Conservation (phyloP, 2,797 vertebrate genomes). For the Esox masquinongy region DNA sequence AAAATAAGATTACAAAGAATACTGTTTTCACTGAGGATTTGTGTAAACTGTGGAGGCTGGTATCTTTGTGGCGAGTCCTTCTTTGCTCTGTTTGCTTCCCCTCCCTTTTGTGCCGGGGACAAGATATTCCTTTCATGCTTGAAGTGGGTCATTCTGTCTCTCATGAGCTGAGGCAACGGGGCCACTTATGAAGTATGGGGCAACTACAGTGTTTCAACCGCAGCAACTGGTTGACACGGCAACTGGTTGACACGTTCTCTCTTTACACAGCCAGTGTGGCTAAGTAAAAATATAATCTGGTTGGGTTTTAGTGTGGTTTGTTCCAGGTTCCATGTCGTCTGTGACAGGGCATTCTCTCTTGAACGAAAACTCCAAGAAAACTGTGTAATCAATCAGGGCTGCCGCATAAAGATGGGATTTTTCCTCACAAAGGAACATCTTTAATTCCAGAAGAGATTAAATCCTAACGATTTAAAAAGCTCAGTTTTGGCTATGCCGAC, state of each 20-base stretch:
- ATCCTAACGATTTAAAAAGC: not conserved
- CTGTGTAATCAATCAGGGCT: not conserved
- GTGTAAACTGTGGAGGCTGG: conserved; percentile 77
- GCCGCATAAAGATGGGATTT: not conserved
- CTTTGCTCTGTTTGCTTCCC: conserved; percentile 41
- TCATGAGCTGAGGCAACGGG: conserved; percentile 54
- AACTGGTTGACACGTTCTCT: not conserved
- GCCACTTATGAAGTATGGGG: conserved; percentile 23
- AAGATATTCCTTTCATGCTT: conserved; percentile 50
- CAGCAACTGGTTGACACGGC: not conserved
- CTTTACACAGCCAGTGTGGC: not conserved
- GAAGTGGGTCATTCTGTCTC: conserved; percentile 52
- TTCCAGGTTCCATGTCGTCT: not conserved
- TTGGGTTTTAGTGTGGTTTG: not conserved
- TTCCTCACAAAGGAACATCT: not conserved
- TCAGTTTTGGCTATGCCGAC: not conserved
- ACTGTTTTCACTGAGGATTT: conserved; percentile 78
- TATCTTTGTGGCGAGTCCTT: conserved; percentile 46
- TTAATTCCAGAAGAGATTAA: not conserved
- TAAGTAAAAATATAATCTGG: not conserved
- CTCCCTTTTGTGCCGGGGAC: conserved; percentile 41
- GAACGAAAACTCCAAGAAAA: too few relatives aligned
- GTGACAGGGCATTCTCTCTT: not conserved
- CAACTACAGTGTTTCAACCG: conserved; percentile 12
- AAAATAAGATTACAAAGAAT: conserved; percentile 81